Percentiles rank a stretch among this genome's conserved stretches.
Conservation (phyloP, 2,797 vertebrate genomes). For the Poeciliopsis infans region DNA sequence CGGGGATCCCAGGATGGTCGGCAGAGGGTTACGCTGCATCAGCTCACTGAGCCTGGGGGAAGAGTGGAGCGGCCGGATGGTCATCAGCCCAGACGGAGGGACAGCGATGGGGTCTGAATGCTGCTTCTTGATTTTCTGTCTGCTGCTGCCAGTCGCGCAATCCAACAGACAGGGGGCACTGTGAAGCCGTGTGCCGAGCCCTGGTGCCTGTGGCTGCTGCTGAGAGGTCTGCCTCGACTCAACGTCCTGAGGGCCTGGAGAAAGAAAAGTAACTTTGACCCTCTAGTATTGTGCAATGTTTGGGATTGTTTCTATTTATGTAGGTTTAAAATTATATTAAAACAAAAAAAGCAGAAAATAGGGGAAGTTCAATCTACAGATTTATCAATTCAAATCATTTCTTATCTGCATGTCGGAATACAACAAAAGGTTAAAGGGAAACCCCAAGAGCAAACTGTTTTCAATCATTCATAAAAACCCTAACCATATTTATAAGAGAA, state of each 20-base stretch:
- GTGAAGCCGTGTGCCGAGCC: slow-evolving; percentile 92
- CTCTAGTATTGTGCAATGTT: background rate
- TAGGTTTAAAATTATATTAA: background rate
- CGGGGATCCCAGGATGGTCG: slow-evolving; percentile 95
- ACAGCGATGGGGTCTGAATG: slow-evolving; percentile 87
- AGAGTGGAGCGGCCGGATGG: slow-evolving; percentile 87
- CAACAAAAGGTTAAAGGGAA: background rate
- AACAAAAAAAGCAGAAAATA: background rate
- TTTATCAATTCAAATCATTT: background rate
- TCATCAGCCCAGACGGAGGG: slow-evolving; percentile 74
- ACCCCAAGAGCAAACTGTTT: background rate
- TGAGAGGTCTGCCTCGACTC: slow-evolving; percentile 69
- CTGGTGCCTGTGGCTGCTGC: slow-evolving; percentile 68
- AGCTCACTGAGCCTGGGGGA: slow-evolving; percentile 95
- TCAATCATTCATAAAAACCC: background rate
- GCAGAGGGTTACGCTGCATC: slow-evolving; percentile 93
- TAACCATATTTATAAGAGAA: background rate
- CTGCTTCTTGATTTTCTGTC: slow-evolving; percentile 94
- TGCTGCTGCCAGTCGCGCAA: slow-evolving; percentile 78
- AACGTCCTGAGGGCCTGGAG: slow-evolving; percentile 57
- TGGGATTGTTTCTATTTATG: background rate
- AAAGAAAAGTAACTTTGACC: slow-evolving; percentile 12
- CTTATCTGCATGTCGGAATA: background rate
- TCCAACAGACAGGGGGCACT: slow-evolving; percentile 95
- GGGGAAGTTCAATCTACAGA: background rate